Evolutionary conservation across 2,888 invertebrate genomes (phyloP).

Genomic region (Caenorhabditis imperialis): DNA sequence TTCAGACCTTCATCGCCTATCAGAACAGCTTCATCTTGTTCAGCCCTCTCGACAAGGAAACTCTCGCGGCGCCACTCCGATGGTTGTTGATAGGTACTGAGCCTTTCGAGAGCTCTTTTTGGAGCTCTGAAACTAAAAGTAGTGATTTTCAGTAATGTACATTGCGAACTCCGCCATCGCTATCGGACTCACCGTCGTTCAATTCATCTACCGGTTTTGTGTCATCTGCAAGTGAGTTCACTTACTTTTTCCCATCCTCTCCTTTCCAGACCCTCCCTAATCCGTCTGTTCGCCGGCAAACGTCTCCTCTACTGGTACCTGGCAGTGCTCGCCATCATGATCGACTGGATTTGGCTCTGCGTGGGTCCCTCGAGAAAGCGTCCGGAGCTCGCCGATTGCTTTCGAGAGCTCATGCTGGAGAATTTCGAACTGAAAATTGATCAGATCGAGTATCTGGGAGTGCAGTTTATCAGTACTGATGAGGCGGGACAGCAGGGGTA

Average conservation of each 20-base stretch:
- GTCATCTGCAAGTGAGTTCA: slow-evolving; percentile 6
- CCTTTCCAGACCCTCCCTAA: background rate
- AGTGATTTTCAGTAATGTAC: background rate
- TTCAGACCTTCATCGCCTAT: slow-evolving; percentile 3
- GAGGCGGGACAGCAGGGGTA: background rate
- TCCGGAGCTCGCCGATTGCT: background rate
- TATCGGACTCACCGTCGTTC: slow-evolving; percentile 1
- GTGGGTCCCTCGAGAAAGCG: background rate
- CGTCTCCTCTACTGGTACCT: slow-evolving; percentile 12
- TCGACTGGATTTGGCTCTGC: slow-evolving; percentile 3
- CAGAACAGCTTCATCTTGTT: slow-evolving; percentile 3
- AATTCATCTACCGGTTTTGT: slow-evolving; percentile 11
- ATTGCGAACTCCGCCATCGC: background rate
- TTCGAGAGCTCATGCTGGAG: background rate
- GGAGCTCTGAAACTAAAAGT: background rate
- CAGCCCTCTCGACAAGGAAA: slow-evolving; percentile 9
- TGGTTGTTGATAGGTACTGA: background rate
- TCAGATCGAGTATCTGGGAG: slow-evolving; percentile 2
- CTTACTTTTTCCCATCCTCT: background rate
- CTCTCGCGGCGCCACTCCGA: slow-evolving; percentile 1
- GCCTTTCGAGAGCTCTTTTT: background rate
- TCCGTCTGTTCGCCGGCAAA: background rate
- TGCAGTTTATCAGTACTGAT: background rate
- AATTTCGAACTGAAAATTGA: background rate
- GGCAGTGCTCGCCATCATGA: background rate